Conservation (phyloP, 2,797 vertebrate species). For the Bufotes viridis region DNA sequence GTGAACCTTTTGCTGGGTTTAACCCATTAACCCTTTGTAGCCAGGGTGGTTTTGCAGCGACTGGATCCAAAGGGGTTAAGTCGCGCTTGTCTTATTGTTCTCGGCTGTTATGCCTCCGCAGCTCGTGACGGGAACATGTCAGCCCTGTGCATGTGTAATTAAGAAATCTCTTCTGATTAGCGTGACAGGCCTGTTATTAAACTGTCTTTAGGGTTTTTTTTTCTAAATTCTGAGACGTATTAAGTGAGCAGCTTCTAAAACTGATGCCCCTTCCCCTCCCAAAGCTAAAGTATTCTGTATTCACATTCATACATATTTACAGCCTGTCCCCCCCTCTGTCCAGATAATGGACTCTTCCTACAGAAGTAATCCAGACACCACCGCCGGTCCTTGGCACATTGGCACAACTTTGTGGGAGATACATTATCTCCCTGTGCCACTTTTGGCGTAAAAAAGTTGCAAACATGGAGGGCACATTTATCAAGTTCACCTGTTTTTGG, state of each 20-base stretch:
- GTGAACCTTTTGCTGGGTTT: too few relatives aligned
- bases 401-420: too few relatives aligned
- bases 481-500: too few relatives aligned
- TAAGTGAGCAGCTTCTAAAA: conserved; percentile 30
- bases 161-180: conserved; percentile 55
- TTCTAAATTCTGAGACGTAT: conserved; percentile 30
- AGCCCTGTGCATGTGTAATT: conserved; percentile 56
- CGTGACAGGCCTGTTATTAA: conserved; percentile 60
- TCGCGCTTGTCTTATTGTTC: conserved; percentile 37
- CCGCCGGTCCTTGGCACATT: too few relatives aligned
- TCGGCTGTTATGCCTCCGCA: conserved; percentile 34
- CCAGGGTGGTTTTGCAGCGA: background rate
- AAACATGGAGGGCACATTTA: too few relatives aligned
- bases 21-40: background rate
- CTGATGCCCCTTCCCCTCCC: background rate
- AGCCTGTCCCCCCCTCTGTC: background rate
- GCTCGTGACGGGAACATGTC: conserved; percentile 55
- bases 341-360: background rate
- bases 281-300: background rate
- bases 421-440: too few relatives aligned
- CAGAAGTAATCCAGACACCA: background rate
- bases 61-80: conserved; percentile 13
- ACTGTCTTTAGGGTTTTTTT: conserved; percentile 18
- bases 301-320: background rate
- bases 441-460: too few relatives aligned